These are phyloP conservation scores for Phasianus colchicus DNA, from an alignment of 2,113 vertebrate genomes.

Conservation along the genomic window DNA sequence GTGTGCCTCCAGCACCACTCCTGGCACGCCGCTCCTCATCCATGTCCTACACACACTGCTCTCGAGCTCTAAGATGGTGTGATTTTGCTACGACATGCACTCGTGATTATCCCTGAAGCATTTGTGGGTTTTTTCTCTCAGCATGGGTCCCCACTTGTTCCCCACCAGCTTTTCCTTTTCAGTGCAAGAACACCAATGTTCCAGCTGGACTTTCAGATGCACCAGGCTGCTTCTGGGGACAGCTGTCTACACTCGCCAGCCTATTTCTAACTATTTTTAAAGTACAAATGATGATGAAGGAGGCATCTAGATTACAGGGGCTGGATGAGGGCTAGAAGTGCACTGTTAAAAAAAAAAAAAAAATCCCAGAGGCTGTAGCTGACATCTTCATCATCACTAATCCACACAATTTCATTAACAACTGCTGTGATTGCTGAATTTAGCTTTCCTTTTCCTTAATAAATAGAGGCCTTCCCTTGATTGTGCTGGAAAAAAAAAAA, in stretches of 20 bases:
- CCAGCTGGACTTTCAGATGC: background rate
- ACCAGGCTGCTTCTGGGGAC: background rate
- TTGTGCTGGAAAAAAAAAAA: background rate
- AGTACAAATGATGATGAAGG: background rate
- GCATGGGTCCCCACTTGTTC: background rate
- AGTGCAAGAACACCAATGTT: background rate
- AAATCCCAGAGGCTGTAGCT: background rate
- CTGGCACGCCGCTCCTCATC: fast-evolving
- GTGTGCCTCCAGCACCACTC: fast-evolving
- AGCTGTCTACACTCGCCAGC: background rate
- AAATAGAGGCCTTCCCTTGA: background rate
- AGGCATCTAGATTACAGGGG: background rate
- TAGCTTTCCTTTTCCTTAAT: background rate
- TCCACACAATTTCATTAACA: background rate
- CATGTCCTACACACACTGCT: background rate
- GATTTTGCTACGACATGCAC: background rate
- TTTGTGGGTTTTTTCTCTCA: background rate
- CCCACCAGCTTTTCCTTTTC: background rate
- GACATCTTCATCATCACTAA: background rate
- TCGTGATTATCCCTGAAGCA: background rate
- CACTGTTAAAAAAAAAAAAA: background rate
- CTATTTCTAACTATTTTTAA: background rate
- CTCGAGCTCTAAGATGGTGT: background rate
- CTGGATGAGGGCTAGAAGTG: background rate
- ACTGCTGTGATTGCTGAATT: background rate